Evolutionary conservation across 2,888 invertebrate genomes (phyloP).

Genomic region (Antheraea assamensis): DNA sequence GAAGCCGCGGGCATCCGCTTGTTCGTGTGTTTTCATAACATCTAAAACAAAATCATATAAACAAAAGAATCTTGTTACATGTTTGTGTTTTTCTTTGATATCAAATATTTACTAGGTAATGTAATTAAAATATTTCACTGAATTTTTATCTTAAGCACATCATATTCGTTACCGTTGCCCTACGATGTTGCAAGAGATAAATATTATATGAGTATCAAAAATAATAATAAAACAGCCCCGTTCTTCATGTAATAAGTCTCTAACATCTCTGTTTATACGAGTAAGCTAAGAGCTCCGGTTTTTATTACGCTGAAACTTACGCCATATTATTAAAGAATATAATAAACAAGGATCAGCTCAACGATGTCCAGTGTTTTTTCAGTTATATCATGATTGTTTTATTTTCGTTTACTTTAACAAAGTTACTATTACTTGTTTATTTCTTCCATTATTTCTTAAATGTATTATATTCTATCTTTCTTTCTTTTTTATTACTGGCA

Average conservation of each 20-base stretch:
- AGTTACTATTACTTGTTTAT: no score
- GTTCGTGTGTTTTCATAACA: no score
- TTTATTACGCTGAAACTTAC: neutral
- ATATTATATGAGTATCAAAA: neutral
- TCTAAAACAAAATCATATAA: no score
- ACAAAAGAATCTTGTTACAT: no score
- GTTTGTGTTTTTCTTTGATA: no score
- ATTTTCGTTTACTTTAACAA: no score
- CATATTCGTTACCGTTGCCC: neutral
- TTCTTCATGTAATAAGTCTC: neutral
- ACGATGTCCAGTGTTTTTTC: neutral
- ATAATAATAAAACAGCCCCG: neutral
- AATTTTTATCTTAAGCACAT: neutral
- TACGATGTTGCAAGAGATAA: neutral
- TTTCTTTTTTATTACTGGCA: no score
- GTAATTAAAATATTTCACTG: neutral
- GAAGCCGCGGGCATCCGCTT: no score
- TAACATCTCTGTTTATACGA: neutral
- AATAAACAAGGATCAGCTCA: neutral
- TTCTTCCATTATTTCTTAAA: no score
- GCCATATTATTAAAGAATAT: neutral
- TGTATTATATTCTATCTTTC: no score
- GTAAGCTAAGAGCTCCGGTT: neutral
- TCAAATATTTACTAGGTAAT: neutral
- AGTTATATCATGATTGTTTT: no score